A percentile compares a stretch with the other conserved stretches of the same genome.
phyloP scores from a whole-genome alignment of 2,113 vertebrate species.

The Centropus bengalensis region DNA sequence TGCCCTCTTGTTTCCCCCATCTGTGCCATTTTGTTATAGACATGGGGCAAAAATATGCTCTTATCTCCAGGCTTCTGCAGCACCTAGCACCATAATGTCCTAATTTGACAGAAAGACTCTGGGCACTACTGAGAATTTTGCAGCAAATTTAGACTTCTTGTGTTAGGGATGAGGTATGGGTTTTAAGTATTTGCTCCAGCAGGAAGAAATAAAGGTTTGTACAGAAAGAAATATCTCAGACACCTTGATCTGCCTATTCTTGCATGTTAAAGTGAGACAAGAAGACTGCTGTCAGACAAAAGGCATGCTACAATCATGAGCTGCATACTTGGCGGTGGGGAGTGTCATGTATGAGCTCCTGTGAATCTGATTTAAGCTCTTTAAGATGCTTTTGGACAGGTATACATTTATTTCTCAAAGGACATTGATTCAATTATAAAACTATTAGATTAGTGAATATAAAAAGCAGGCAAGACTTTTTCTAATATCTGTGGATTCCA shows the following conservation, averaged over 20 bases:
- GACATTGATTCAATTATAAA: conserved; percentile 3
- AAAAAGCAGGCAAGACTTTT: conserved; percentile 9
- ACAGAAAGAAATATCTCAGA: neutral
- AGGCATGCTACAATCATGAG: neutral
- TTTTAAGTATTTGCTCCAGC: neutral
- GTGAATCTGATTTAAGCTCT: neutral
- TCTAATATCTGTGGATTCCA: conserved; percentile 18
- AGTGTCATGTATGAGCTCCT: neutral
- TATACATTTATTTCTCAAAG: neutral
- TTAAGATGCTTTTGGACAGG: conserved; percentile 19
- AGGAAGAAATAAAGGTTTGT: neutral
- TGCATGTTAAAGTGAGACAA: neutral
- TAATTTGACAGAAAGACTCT: neutral
- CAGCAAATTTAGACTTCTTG: neutral
- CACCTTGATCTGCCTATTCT: neutral
- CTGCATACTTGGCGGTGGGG: neutral
- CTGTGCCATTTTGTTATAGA: neutral
- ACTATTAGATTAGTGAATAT: neutral
- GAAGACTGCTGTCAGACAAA: neutral
- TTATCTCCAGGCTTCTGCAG: neutral
- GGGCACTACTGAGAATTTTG: neutral
- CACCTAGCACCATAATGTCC: neutral
- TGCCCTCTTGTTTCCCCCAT: neutral
- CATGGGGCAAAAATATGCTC: neutral
- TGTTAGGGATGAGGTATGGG: neutral